A percentile compares a stretch with the other conserved stretches of the same genome.
Evolutionary conservation across 1,140 invertebrate species (phyloP).

Genomic region (Idris sp.): DNA sequence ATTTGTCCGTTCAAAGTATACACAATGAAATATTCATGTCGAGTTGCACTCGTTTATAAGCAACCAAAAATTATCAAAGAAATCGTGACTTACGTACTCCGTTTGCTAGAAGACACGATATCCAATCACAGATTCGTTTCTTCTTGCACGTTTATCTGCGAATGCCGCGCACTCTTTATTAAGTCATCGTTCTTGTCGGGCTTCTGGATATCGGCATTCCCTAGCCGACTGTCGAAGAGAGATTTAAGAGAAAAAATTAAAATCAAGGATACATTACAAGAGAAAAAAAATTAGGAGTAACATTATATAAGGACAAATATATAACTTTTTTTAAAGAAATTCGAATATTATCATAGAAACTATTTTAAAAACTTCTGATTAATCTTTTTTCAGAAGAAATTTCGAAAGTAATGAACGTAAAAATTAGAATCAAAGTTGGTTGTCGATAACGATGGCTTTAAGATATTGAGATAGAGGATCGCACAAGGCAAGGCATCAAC

Average conservation of each 20-base stretch:
- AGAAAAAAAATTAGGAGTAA: too few species aligned
- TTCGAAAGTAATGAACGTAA: too few species aligned
- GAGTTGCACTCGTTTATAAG: slow-evolving; percentile 60
- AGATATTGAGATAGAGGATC: too few species aligned
- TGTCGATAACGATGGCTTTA: too few species aligned
- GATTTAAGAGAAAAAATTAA: slow-evolving; percentile 50
- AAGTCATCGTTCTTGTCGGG: slow-evolving; percentile 60
- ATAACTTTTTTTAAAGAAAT: too few species aligned
- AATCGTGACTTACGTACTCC: slow-evolving; percentile 67
- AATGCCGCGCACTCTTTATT: slow-evolving; percentile 57
- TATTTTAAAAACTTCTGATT: too few species aligned
- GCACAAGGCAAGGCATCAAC: too few species aligned
- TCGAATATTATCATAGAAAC: too few species aligned
- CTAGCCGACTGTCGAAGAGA: slow-evolving; percentile 45
- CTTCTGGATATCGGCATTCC: slow-evolving; percentile 47
- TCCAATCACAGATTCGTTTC: slow-evolving; percentile 36
- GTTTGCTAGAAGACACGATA: slow-evolving; percentile 49
- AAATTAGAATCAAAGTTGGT: too few species aligned
- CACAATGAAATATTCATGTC: slow-evolving; percentile 72
- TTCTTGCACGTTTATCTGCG: slow-evolving; percentile 47
- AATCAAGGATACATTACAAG: slow-evolving; percentile 14
- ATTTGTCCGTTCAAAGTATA: slow-evolving; percentile 58
- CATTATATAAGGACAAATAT: too few species aligned
- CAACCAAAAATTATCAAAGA: slow-evolving; percentile 64
- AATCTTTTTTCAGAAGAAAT: too few species aligned